phyloP scores from a whole-genome alignment of 2,797 vertebrate species.

The Caiman crocodilus region DNA sequence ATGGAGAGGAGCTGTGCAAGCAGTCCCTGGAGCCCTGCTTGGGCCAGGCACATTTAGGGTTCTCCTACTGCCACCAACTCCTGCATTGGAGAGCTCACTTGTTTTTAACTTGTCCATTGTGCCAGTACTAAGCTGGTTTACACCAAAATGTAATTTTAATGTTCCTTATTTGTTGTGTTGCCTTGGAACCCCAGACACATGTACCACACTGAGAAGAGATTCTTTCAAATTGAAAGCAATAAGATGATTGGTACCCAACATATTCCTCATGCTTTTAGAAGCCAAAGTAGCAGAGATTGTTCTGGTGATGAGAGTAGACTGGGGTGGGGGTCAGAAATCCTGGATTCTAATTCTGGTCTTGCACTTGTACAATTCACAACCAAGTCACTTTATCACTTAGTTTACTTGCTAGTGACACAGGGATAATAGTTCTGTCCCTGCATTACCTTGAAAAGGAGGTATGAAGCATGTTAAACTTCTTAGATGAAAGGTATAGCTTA shows the following conservation, averaged over 20 bases:
- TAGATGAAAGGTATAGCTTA: slow-evolving; percentile 3
- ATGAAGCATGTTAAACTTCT: not conserved
- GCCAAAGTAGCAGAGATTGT: not conserved
- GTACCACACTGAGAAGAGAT: not conserved
- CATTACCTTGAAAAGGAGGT: slow-evolving; percentile 7
- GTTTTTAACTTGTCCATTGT: not conserved
- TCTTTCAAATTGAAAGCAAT: not conserved
- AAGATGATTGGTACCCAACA: not conserved
- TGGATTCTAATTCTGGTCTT: not conserved
- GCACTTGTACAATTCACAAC: not conserved
- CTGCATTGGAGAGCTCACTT: not conserved
- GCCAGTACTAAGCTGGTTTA: rapidly evolving
- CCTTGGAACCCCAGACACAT: not conserved
- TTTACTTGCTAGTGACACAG: not conserved
- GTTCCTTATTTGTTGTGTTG: not conserved
- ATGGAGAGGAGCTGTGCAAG: not conserved
- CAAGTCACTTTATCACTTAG: slow-evolving; percentile 26
- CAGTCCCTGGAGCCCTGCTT: rapidly evolving
- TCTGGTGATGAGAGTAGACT: not conserved
- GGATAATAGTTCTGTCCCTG: slow-evolving; percentile 31
- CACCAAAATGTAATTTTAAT: not conserved
- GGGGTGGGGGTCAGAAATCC: not conserved
- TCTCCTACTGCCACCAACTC: not conserved
- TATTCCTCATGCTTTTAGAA: not conserved
- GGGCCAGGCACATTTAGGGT: rapidly evolving